phyloP scores from a whole-genome alignment of 2,888 invertebrate species.

The Beris chalybata region DNA sequence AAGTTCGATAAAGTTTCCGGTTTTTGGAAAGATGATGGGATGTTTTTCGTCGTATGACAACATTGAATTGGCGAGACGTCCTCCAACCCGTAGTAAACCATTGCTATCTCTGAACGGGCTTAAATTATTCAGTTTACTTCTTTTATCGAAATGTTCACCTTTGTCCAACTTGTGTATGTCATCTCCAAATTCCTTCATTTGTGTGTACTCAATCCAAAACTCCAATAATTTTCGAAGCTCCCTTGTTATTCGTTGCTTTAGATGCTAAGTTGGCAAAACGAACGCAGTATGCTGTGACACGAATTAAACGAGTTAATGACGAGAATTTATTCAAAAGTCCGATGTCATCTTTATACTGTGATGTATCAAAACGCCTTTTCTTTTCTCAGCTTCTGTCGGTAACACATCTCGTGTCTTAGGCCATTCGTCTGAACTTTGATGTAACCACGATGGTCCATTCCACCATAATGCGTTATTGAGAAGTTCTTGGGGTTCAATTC shows the following conservation, averaged over 20 bases:
- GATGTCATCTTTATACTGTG: too few relatives aligned
- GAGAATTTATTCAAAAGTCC: too few relatives aligned
- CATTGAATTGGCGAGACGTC: background rate
- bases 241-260: background rate
- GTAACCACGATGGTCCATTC: too few relatives aligned
- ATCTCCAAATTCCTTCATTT: background rate
- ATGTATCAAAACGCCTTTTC: too few relatives aligned
- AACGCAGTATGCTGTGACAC: background rate
- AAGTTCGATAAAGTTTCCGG: background rate
- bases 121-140: too few relatives aligned
- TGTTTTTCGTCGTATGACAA: conserved; percentile 1
- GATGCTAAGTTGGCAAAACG: background rate
- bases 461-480: too few relatives aligned
- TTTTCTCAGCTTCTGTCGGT: too few relatives aligned
- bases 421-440: too few relatives aligned
- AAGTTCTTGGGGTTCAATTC: too few relatives aligned
- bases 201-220: background rate
- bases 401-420: too few relatives aligned
- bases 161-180: background rate
- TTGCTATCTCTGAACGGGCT: background rate
- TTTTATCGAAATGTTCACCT: too few relatives aligned
- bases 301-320: background rate
- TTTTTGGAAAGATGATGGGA: background rate
- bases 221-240: background rate
- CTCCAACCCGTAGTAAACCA: background rate